Evolutionary conservation across 2,113 vertebrate genomes (phyloP), one percentile per base, ranked within the genome.

Genomic region (Alectura lathami): DNA sequence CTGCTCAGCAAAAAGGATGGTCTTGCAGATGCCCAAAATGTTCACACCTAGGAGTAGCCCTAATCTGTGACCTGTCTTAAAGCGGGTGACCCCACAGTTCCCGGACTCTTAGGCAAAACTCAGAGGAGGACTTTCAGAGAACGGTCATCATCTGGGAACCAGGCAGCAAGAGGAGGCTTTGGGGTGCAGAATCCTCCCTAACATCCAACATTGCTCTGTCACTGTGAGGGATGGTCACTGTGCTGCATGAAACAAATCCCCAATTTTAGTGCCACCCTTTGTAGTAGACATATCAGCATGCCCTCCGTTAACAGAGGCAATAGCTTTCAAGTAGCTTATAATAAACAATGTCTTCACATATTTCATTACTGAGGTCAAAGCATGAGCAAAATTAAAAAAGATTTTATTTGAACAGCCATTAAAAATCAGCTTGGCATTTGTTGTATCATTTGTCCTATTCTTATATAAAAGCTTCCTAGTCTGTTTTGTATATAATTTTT

Each of bases 401-500:
- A 69, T 60, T 92, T 94, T 66, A 51, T 79, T 56, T 82, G 74
- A 93, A 82, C 16, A 7, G 62, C 30, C 30, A 57, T 72, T 91
- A 91, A 70, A 87, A 82, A 92, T 64, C 66, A 84, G 5, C 84
- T 72, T 82, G 57, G n/a, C 27, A 51, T 76, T 91, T 94, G 53
- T 87, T 85, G 36, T 83, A 76, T 64, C 57, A 76, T 92, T 95
- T 79, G n/a, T 11, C 59, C 45, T 32, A 50, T 88, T 89, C 40
- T 60, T 77, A 86, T 63, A 76, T 47, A 91, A 96, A 93, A 77
- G 20, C 21, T 42, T 62, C 38, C 67, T 69, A 34, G 76, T 82
- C 81, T 76, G 24, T 68, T 89, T 83, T 62, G 27, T 72, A 27
- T 79, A 36, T 73, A 76, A 87, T 97, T 95, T 87, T 66, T 86